Percentiles rank a stretch among this genome's conserved stretches.
These are phyloP conservation scores for Gambelia wislizenii DNA, from an alignment of 2,797 vertebrate species.

Conservation along the genomic window DNA sequence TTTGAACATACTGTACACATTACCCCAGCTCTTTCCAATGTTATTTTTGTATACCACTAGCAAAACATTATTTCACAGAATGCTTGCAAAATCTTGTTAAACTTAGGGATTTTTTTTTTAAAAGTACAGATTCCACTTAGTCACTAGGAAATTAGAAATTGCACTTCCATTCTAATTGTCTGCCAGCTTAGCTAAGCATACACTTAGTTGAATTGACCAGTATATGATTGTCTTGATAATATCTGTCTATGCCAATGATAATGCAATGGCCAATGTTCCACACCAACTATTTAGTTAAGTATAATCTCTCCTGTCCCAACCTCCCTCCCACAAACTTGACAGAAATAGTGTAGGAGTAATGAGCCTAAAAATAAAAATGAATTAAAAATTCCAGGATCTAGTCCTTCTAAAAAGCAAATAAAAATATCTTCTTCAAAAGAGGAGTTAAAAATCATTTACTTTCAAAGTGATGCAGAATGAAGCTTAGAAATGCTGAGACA, in stretches of 20 bases:
- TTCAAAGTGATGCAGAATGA: no score
- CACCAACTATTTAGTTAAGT: no score
- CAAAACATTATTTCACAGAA: background rate
- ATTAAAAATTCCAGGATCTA: no score
- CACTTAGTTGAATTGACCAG: background rate
- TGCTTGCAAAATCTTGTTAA: background rate
- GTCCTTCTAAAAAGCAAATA: no score
- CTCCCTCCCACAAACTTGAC: background rate
- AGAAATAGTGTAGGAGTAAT: no score
- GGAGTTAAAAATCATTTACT: no score
- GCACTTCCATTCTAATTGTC: background rate
- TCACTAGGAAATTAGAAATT: background rate
- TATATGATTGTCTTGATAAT: background rate
- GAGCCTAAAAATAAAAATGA: no score
- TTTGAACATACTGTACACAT: background rate
- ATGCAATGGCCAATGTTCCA: background rate
- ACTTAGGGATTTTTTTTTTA: no score
- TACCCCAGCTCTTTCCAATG: background rate
- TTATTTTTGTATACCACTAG: background rate
- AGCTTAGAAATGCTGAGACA: no score
- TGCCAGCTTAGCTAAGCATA: background rate
- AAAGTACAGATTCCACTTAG: background rate
- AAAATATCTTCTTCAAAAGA: no score
- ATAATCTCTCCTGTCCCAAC: background rate
- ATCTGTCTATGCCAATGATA: background rate